Evolutionary conservation across 2,113 vertebrate species (phyloP), one percentile per base, ranked within the genome.

Genomic region (Ciconia maguari): DNA sequence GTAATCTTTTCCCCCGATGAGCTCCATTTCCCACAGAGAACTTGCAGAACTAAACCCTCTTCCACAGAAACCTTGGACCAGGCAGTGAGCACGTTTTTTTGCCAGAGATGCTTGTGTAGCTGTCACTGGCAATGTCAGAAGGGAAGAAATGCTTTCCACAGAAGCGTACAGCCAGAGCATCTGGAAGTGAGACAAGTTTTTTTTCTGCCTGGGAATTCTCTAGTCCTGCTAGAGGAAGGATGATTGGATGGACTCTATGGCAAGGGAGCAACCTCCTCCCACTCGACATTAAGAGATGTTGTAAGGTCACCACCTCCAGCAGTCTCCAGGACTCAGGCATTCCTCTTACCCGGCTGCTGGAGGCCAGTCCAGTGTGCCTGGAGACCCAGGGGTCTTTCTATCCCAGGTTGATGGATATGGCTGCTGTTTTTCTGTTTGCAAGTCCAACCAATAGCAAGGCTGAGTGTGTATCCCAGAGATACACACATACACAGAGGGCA

Each of bases 1-100:
- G 32, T 1, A 10, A 26, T 26, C 16, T 55, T 70, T 26, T 26
- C 5, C 26, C 13, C 7, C 10, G 1, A 7, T 0, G 2, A 88
- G 21, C 38, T 54, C 2, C 0, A 9, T 55, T 88, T 83, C 49
- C 36, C 25, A 3, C 9, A 42, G 29, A 58, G 9, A n/a, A 46
- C 32, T n/a, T 38, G 25, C 19, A 88, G 38, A 84, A 34, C 30
- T 24, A 69, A 65, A 25, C 22, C 16, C 6, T 34, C n/a, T 49
- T 60, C 38, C 57, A 42, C 27, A 60, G 80, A 81, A 16, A 49
- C 18, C 30, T 64, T 2, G 0, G 55, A 26, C 5, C 6, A 60
- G 30, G 14, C 22, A 70, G 38, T 27, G 54, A 51, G 12, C 7
- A 4, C 5, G 10, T 13, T 58, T 89, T 89, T 91, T 76, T 60